These are phyloP conservation scores for Holacanthus passer DNA, from an alignment of 2,113 vertebrate genomes.

Conservation along the genomic window DNA sequence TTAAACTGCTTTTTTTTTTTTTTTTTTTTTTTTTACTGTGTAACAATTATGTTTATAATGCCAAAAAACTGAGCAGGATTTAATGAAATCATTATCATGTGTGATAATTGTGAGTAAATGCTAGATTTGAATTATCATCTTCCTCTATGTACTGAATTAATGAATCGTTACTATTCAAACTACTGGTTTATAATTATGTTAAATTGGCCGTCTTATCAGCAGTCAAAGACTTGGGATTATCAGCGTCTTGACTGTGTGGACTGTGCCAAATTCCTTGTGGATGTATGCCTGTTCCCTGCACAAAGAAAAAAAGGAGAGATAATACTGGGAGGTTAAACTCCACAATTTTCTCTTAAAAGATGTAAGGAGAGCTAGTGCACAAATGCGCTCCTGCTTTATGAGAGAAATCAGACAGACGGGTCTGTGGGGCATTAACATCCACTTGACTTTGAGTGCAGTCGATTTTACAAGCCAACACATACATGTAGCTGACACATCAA, in stretches of 20 bases:
- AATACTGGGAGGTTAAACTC: slow-evolving; percentile 86
- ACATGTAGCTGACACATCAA: slow-evolving; percentile 83
- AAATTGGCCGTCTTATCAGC: slow-evolving; percentile 87
- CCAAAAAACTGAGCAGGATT: slow-evolving; percentile 94
- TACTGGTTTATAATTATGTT: slow-evolving; percentile 87
- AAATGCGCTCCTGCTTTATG: slow-evolving; percentile 80
- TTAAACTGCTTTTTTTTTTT: slow-evolving; percentile 89
- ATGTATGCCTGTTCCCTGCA: slow-evolving; percentile 75
- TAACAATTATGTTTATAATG: slow-evolving; percentile 98
- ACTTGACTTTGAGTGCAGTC: slow-evolving; percentile 85
- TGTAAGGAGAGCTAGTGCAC: slow-evolving; percentile 79
- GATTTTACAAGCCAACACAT: slow-evolving; percentile 82
- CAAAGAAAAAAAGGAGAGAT: slow-evolving; percentile 81
- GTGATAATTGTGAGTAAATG: slow-evolving; percentile 84
- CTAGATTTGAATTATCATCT: slow-evolving; percentile 83
- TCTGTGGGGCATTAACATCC: slow-evolving; percentile 85
- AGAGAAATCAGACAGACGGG: slow-evolving; percentile 78
- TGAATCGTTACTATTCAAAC: slow-evolving; percentile 84
- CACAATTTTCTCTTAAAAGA: slow-evolving; percentile 85
- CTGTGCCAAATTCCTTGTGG: slow-evolving; percentile 82
- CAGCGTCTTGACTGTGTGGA: slow-evolving; percentile 80
- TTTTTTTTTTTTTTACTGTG: slow-evolving; percentile 90
- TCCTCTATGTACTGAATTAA: slow-evolving; percentile 81
- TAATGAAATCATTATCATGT: slow-evolving; percentile 84
- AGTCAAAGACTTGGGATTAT: slow-evolving; percentile 87